phyloP scores from a whole-genome alignment of 2,797 vertebrate species.

The Octomys mimax region DNA sequence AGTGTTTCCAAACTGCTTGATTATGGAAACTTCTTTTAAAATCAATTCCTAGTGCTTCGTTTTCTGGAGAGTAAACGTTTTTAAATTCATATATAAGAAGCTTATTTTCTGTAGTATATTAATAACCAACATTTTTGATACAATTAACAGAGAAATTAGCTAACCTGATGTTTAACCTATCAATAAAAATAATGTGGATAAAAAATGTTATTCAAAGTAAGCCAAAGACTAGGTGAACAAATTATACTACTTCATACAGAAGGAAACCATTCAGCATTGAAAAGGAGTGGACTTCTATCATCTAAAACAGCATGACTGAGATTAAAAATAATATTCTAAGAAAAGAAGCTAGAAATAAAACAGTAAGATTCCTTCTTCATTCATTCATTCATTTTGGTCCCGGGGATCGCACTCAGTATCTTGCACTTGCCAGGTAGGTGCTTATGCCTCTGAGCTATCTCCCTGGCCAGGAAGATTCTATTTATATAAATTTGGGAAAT shows the following conservation, averaged over 20 bases:
- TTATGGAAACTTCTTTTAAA: slow-evolving; percentile 10
- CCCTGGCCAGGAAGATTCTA: background rate
- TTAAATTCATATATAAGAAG: background rate
- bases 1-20: background rate
- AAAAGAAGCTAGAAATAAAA: background rate
- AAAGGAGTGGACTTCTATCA: background rate
- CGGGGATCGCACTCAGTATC: too few relatives aligned
- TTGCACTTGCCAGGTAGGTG: too few relatives aligned
- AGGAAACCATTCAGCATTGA: background rate
- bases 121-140: background rate
- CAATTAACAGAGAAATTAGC: background rate
- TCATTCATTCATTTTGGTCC: too few relatives aligned
- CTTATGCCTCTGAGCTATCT: too few relatives aligned
- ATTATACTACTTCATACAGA: background rate
- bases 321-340: slow-evolving; percentile 40
- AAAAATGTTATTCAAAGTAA: slow-evolving; percentile 8
- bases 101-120: background rate
- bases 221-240: background rate
- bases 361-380: background rate
- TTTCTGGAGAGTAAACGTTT: background rate
- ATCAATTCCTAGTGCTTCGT: background rate
- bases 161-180: background rate
- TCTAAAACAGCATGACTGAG: background rate
- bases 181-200: background rate
- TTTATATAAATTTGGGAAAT: slow-evolving; percentile 34